These are phyloP conservation scores for Creontiades dilutus DNA, from an alignment of 2,888 invertebrate genomes.

Conservation along the genomic window DNA sequence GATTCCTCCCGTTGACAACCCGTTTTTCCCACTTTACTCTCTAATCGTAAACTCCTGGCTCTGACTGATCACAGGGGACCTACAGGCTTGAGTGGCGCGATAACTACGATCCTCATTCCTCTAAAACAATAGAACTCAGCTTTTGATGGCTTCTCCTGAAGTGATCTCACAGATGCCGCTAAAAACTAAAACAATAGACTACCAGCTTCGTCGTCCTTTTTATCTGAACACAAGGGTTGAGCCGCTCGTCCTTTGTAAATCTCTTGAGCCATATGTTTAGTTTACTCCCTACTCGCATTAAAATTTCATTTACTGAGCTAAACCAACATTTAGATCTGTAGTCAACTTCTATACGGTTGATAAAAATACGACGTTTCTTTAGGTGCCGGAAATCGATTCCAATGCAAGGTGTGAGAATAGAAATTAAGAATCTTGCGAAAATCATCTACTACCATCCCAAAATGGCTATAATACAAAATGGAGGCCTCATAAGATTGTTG, in stretches of 20 bases:
- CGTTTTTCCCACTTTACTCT: neutral
- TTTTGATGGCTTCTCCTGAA: neutral
- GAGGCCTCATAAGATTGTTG: no score
- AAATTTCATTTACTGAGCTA: neutral
- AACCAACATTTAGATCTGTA: neutral
- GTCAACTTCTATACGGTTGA: no score
- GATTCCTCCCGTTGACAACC: constrained; percentile 7
- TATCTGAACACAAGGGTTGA: neutral
- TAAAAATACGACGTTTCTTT: no score
- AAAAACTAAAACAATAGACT: neutral
- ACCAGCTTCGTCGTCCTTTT: neutral
- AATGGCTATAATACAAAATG: no score
- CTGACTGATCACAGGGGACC: neutral
- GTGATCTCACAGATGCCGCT: neutral
- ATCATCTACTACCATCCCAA: no score
- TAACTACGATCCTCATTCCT: neutral
- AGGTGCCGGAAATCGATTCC: no score
- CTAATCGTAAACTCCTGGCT: neutral
- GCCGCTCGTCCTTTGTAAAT: neutral
- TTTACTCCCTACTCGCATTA: neutral
- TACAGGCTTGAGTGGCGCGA: neutral
- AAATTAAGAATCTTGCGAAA: no score
- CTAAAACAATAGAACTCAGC: constrained; percentile 15
- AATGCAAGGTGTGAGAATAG: no score
- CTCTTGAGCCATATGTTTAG: neutral